Evolutionary conservation across 1,140 invertebrate species (phyloP).

Genomic region (Cydia pomonella): DNA sequence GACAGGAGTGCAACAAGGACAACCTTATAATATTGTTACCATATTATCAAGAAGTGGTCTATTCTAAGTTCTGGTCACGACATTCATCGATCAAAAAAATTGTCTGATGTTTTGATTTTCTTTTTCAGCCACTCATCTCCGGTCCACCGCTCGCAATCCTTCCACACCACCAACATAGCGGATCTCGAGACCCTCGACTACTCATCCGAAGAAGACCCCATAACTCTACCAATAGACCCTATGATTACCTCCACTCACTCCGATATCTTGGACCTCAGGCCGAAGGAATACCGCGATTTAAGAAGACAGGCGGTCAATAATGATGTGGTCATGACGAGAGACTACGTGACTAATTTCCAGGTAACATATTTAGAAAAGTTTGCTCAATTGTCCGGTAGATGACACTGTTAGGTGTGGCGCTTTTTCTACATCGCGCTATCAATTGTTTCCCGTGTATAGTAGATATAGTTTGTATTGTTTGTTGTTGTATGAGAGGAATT

Average conservation of each 20-base stretch:
- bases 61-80: too few species aligned
- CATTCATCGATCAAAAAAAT: too few species aligned
- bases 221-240: constrained; percentile 59
- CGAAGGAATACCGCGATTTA: constrained; percentile 49
- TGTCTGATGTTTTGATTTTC: too few species aligned
- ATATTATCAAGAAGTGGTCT: too few species aligned
- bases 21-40: too few species aligned
- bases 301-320: constrained; percentile 60
- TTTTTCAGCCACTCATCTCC: constrained; percentile 73
- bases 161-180: constrained; percentile 71
- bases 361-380: constrained; percentile 45
- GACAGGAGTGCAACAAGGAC: not conserved
- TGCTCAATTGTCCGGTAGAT: not conserved
- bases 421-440: constrained; percentile 5
- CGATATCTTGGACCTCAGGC: constrained; percentile 63
- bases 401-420: too few species aligned
- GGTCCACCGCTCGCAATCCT: constrained; percentile 76
- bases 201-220: constrained; percentile 65
- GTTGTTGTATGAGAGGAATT: too few species aligned
- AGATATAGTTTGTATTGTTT: too few species aligned
- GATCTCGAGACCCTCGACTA: constrained; percentile 64
- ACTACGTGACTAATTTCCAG: constrained; percentile 71
- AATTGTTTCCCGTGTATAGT: not conserved
- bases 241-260: constrained; percentile 71
- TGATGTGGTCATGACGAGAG: constrained; percentile 61